Evolutionary conservation across 35 echinoderm and acorn worm genomes (phyloP), one percentile per base, ranked within the genome.

Genomic region (Stichopus chloronotus): DNA sequence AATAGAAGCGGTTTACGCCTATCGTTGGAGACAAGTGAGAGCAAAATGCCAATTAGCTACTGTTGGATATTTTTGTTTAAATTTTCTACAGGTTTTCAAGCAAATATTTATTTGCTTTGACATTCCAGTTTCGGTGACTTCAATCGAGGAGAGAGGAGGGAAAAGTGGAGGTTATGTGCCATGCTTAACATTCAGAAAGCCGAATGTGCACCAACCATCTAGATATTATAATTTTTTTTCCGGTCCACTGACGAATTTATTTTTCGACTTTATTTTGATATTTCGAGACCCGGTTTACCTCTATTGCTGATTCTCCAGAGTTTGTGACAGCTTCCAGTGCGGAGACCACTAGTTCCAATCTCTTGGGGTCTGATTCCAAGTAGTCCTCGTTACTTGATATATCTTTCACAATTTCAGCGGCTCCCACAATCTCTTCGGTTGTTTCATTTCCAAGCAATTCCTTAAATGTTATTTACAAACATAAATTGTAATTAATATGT

Each of bases 261-360:
- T 56, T 86, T 13, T 8, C 7, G 17, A 43, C 5, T 86, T 53
- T 55, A 21, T 11, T 21, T 79, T 25, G n/a, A 57, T 53, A 86
- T 10, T 10, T 5, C 53, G 20, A 11, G 55, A 30, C 5, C 55
- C 83, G 8, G 57, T 8, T 89, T 72, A 89, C 87, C 5, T 89
- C 17, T 6, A 71, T 12, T 12, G 87, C 30, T 25, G 87, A 13
- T 4, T 71, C 24, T 52, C 87, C 87, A 8, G 60, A 17, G 5
- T 22, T 61, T 4, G 71, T 61, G 24, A 89, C 52, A 54, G 87
- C 65, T 71, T 89, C 87, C 57, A 89, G 87, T 71, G 59, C 30
- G 16, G 21, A 23, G 52, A 63, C 52, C 7, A 89, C 60, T 5
- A 89, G 21, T 43, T 89, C 87, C 19, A 89, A 11, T 8, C 7